Conservation (phyloP, 2,113 vertebrate species). For the Ia io region DNA sequence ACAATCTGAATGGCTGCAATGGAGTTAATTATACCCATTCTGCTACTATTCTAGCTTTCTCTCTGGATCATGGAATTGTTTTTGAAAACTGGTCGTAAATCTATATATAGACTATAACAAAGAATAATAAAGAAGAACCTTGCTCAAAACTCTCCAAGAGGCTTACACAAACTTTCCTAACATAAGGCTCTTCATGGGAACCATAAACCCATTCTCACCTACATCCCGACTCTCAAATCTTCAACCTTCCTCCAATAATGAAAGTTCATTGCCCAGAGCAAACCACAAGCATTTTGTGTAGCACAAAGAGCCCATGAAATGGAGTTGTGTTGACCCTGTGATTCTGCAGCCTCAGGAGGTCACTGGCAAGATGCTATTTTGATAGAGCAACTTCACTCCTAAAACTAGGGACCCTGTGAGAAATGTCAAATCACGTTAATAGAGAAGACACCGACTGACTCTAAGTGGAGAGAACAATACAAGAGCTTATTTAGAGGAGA, state of each 20-base stretch:
- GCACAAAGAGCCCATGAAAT: neutral
- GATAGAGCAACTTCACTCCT: conserved; percentile 26
- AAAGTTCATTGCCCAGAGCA: conserved; percentile 50
- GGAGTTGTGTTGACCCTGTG: neutral
- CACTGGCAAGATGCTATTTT: conserved; percentile 39
- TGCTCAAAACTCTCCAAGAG: conserved; percentile 33
- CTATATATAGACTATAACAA: neutral
- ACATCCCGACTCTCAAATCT: conserved; percentile 34
- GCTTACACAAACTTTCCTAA: conserved; percentile 32
- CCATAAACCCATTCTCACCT: conserved; percentile 30
- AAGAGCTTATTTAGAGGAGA: neutral
- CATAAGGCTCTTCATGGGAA: neutral
- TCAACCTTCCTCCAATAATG: conserved; percentile 49
- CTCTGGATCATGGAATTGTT: neutral
- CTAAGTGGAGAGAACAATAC: neutral
- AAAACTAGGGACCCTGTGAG: conserved; percentile 3
- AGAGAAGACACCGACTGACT: neutral
- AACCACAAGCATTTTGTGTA: conserved; percentile 25
- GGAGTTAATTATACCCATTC: neutral
- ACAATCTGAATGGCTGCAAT: neutral
- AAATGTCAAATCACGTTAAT: conserved; percentile 38
- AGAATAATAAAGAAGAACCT: conserved; percentile 27
- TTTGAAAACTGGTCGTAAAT: conserved; percentile 27
- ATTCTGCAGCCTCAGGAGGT: conserved; percentile 5
- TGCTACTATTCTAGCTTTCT: neutral